Evolutionary conservation across 2,797 vertebrate species (phyloP).

Genomic region (Philypnodon macrostomus): DNA sequence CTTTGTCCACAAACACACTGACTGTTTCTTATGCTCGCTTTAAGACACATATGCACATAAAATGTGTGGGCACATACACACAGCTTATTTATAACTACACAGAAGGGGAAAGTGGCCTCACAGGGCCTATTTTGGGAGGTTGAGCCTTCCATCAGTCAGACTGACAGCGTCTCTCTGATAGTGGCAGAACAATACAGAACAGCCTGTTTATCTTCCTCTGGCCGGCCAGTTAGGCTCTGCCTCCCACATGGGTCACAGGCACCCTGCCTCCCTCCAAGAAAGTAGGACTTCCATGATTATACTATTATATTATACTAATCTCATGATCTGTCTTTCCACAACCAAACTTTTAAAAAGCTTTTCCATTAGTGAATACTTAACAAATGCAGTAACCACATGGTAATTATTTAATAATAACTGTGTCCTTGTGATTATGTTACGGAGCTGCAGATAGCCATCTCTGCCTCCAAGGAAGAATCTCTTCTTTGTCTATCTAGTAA

Average conservation of each 20-base stretch:
- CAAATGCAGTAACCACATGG: neutral
- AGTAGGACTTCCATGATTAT: constrained; percentile 41
- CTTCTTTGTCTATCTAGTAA: constrained; percentile 23
- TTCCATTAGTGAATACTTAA: constrained; percentile 11
- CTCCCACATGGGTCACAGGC: constrained; percentile 50
- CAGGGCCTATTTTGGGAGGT: constrained; percentile 70
- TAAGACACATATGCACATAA: constrained; percentile 23
- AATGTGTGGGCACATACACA: constrained; percentile 28
- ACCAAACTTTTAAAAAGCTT: neutral
- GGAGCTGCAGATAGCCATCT: constrained; percentile 16
- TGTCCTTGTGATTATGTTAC: constrained; percentile 6
- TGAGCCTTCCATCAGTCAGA: constrained; percentile 64
- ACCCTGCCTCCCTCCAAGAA: constrained; percentile 50
- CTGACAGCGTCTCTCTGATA: constrained; percentile 69
- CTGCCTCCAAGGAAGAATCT: constrained; percentile 13
- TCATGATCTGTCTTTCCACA: constrained; percentile 18
- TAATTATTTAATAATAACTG: neutral
- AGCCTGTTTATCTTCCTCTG: constrained; percentile 65
- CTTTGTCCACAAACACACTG: constrained; percentile 25
- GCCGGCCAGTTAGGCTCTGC: constrained; percentile 35
- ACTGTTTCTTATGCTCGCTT: constrained; percentile 18
- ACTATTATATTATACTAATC: too few species aligned
- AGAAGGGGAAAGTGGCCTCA: constrained; percentile 51
- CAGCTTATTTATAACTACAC: constrained; percentile 69
- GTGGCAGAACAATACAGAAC: constrained; percentile 71